phyloP scores from a whole-genome alignment of 2,113 vertebrate species.

The Gallinago media region DNA sequence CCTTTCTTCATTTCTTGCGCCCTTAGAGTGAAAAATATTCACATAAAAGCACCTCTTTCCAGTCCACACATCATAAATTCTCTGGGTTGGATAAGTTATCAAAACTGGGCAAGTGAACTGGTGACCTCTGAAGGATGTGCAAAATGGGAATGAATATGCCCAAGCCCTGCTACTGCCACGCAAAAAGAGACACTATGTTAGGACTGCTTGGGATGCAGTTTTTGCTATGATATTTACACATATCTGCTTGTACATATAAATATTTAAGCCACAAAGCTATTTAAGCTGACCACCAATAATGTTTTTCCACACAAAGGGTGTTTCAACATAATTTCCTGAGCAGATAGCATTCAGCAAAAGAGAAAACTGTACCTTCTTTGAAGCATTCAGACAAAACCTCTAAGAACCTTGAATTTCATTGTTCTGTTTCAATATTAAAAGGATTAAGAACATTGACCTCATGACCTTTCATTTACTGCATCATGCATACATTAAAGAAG shows the following conservation, averaged over 20 bases:
- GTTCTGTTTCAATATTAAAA: background rate
- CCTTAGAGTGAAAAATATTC: background rate
- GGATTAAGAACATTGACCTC: background rate
- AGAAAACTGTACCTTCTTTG: background rate
- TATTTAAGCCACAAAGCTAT: background rate
- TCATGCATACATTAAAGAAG: background rate
- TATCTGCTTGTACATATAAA: background rate
- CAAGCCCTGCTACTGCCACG: background rate
- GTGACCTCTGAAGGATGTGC: background rate
- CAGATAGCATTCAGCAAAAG: background rate
- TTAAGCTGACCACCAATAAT: background rate
- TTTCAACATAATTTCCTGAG: background rate
- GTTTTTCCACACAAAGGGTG: background rate
- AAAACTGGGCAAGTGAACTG: background rate
- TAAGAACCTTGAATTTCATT: background rate
- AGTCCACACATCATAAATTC: background rate
- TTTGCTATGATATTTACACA: background rate
- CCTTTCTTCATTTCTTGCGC: background rate
- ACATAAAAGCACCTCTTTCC: background rate
- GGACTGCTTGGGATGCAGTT: background rate
- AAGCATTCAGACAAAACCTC: background rate
- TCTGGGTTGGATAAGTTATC: background rate
- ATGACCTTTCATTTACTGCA: constrained; percentile 3
- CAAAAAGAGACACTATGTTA: background rate
- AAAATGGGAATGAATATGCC: background rate